Evolutionary conservation across 2,113 vertebrate species (phyloP), one percentile per base, ranked within the genome.

Genomic region (Xyrauchen texanus): DNA sequence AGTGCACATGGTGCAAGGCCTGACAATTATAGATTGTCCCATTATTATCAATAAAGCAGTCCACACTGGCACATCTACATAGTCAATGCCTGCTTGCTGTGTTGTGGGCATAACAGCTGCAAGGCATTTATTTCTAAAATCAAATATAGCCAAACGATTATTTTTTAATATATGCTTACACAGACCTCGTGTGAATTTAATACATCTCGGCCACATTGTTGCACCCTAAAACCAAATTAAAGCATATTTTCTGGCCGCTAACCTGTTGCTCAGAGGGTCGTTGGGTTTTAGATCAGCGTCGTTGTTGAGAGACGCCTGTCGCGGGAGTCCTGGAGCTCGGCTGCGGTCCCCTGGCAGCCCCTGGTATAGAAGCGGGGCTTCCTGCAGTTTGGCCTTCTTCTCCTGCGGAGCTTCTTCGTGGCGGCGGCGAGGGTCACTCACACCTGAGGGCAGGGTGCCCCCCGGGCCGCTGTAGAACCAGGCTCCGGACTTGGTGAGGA

Each of bases 401-500:
- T 98, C 97, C 89, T 96, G 95, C 82, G 95, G 94, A 0, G 94
- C 94, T 68, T 96, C 95, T 81, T 95, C 94, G 0, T 93, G 93
- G 74, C 90, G 87, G 15, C 84, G 90, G 85, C 85, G 80, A 21
- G 84, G 67, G 69, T 96, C 96, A 89, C 90, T 89, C 76, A 92
- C 94, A 42, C 94, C 93, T 3, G 88, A 84, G 77, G 93, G 93
- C 86, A 95, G 94, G 6, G 92, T 83, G 44, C 90, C 89, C 4
- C 91, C 95, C 64, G 95, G 88, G 81, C 55, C 93, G 72, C 93
- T 94, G 89, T 96, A 99, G 92, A 99, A 98, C 98, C 98, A 99
- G 66, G 95, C 96, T 90, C 98, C 98, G 44, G 98, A 99, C 88
- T 99, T 99, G 77, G 97, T 99, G 94, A 99, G 97, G 95, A 99